Evolutionary conservation across 1,140 invertebrate genomes (phyloP), one percentile per base, ranked within the genome.

Genomic region (Daktulosphaira vitifoliae): DNA sequence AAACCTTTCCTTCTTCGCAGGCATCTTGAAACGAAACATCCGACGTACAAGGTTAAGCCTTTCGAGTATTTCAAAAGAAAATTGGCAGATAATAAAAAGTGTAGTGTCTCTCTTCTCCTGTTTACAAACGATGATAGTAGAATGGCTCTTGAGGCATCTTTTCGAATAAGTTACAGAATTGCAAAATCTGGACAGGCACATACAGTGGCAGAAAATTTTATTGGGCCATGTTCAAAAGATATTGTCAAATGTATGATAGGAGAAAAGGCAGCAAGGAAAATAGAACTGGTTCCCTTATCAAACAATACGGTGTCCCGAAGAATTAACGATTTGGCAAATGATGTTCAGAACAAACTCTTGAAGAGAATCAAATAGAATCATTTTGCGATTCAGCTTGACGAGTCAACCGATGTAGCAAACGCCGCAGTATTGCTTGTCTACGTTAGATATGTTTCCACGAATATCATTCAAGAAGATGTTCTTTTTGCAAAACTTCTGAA

Each of bases 121-220:
- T 38, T 33, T 15, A 29, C 37, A n/a, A 56, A 44, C 23, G 13
- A 56, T 20, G 39, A 26, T 11, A 13, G 16, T 51, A 46, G 38
- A 38, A 67, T 65, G 49, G 25, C 25, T n/a, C 16, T 38, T 20
- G 50, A 64, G 25, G 42, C 42, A 18, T 15, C 9, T 51, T 51
- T 18, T 51, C 23, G n/a, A 49, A 29, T 49, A 25, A 33, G 38
- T 44, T 64, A 64, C 26, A 15, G 26, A 39, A 71, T 68, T 64
- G 53, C 65, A 23, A 65, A 67, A 51, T 25, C 13, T 49, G 59
- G 59, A 25, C 26, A 65, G 20, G 42, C 38, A 25, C 26, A 49
- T 29, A 65, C 42, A 16, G 70, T 70, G 26, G 53, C 68, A 20
- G 64, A 70, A 70, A 62, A 65, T 67, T 65, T 69, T 37, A 65